Base-by-base conservation (phyloP, 2,888 invertebrate species). In the Bhutanitis thaidina region DNA sequence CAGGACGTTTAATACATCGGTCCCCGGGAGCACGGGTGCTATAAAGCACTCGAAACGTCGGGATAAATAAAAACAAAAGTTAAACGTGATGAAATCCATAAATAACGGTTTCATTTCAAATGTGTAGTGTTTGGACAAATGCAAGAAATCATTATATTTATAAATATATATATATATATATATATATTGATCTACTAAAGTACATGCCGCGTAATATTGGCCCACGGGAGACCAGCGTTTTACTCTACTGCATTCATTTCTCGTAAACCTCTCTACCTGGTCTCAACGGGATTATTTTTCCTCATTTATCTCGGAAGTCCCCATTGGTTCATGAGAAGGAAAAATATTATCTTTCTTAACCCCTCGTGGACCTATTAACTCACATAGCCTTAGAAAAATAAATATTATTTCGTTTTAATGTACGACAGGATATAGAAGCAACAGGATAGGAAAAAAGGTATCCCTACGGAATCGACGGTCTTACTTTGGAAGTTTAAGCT, bases 251-350 rank as follows among this genome's bases (percentile, higher is more conserved):
- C 30, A 30, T 47, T 52, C 41, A 37, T 52, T 46, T 52, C 46
- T 48, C 45, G 27, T 52, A 54, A 54, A 52, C 41, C 49, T 46
- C 44, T 52, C 45, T 48, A 14, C 43, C 43, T n/a, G 20, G 43
- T 15, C 54, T 30, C 51, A 40, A 27, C 20, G 48, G 51, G 48
- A 49, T 54, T 51, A 54, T 54, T 45, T 54, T 54, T 54, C 51
- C 49, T 52, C 37, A 32, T 53, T 53, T 27, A 34, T 43, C 43
- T 32, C 43, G 14, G 34, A 47, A 25, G 25, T 51, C 45, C 51
- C 51, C n/a, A 36, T 40, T 46, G 51, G 51, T 52, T 47, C 52
- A 37, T 43, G 46, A 15, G 41, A 43, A 47, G 37, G 34, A 43
- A 51, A n/a, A 47, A 52, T 52, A 52, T 46, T 46, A 43, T 52